These are phyloP conservation scores for Periophthalmus magnuspinnatus DNA, from an alignment of 2,797 vertebrate species.

Conservation along the genomic window DNA sequence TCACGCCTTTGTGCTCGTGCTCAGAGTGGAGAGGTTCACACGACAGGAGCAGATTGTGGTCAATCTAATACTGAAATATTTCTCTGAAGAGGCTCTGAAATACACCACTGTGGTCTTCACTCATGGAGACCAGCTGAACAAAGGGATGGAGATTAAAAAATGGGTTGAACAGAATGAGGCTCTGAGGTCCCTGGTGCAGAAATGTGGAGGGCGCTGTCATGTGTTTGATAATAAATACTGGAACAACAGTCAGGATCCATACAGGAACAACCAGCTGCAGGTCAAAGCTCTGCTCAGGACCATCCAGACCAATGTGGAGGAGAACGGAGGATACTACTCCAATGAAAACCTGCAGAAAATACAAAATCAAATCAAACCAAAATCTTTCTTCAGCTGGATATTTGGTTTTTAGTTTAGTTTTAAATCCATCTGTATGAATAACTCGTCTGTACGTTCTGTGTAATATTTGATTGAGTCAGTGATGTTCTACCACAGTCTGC, in stretches of 20 bases:
- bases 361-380: background rate
- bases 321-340: background rate
- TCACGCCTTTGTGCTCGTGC: conserved; percentile 13
- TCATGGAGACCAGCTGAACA: background rate
- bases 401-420: background rate
- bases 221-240: conserved; percentile 33
- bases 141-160: background rate
- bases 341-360: background rate
- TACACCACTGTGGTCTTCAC: conserved; percentile 23
- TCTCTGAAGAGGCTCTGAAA: conserved; percentile 5
- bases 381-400: background rate
- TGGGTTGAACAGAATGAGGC: background rate
- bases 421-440: no score
- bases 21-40: conserved; percentile 12
- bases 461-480: no score
- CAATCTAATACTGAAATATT: background rate
- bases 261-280: conserved; percentile 28
- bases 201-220: conserved; percentile 3
- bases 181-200: conserved; percentile 1
- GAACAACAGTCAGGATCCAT: conserved; percentile 7
- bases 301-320: conserved; percentile 5
- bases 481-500: no score
- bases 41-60: background rate
- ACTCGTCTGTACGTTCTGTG: no score
- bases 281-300: conserved; percentile 12